Conservation (phyloP, 2,888 invertebrate genomes). For the Pterostichus niger region DNA sequence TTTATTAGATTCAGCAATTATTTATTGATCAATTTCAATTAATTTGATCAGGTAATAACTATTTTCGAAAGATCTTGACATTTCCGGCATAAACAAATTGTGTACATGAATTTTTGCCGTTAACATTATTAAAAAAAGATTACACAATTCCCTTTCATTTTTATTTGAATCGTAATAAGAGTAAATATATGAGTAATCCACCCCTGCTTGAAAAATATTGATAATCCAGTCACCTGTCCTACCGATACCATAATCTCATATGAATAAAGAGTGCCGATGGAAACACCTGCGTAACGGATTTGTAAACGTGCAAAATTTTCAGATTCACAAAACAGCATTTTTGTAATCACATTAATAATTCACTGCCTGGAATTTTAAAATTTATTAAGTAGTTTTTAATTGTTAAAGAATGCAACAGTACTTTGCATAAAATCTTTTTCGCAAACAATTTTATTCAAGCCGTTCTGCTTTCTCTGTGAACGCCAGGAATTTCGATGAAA, state of each 20-base stretch:
- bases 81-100: too few species aligned
- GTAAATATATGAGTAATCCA: too few species aligned
- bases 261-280: not conserved
- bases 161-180: too few species aligned
- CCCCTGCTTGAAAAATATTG: not conserved
- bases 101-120: too few species aligned
- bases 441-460: not conserved
- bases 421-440: constrained; percentile 26
- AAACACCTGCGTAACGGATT: constrained; percentile 25
- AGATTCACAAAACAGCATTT: not conserved
- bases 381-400: constrained; percentile 25
- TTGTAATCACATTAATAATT: not conserved
- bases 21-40: not conserved
- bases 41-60: too few species aligned
- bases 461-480: constrained; percentile 46
- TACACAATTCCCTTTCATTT: too few species aligned
- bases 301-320: constrained; percentile 5
- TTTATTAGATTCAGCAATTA: not conserved
- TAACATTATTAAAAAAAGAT: too few species aligned
- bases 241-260: not conserved
- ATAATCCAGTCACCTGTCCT: not conserved
- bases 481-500: constrained; percentile 54
- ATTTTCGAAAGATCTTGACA: too few species aligned
- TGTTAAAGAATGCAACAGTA: constrained; percentile 1
- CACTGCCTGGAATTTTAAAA: constrained; percentile 6